phyloP scores from a whole-genome alignment of 2,113 vertebrate species.

The Symphodus melops region DNA sequence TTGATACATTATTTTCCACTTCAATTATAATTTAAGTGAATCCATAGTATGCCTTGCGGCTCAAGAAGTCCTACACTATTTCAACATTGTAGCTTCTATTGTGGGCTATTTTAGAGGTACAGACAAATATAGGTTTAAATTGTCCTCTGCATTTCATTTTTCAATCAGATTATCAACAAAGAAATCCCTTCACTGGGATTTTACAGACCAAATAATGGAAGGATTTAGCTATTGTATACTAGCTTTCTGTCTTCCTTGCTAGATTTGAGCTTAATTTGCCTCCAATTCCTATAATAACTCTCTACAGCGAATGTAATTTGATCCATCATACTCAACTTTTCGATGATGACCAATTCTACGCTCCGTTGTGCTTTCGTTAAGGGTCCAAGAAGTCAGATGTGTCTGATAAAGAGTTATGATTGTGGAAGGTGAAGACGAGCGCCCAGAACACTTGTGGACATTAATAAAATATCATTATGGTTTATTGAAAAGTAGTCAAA shows the following conservation, averaged over 20 bases:
- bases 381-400: not conserved
- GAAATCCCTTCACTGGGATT: not conserved
- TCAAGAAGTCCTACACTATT: not conserved
- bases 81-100: not conserved
- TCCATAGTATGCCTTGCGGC: not conserved
- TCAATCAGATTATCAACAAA: too few relatives aligned
- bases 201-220: too few relatives aligned
- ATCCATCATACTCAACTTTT: not conserved
- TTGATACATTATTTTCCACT: not conserved
- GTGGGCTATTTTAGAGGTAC: too few relatives aligned
- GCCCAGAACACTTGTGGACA: not conserved
- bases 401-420: not conserved
- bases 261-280: not conserved
- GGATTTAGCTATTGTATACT: too few relatives aligned
- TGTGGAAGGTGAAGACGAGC: slow-evolving; percentile 12
- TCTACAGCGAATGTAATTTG: not conserved
- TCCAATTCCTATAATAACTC: not conserved
- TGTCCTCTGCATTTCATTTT: too few relatives aligned
- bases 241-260: not conserved
- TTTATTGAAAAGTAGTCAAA: slow-evolving; percentile 33
- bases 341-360: not conserved
- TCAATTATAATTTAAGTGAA: not conserved
- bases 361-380: not conserved
- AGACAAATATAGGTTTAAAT: too few relatives aligned
- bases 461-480: slow-evolving; percentile 17